phyloP scores from a whole-genome alignment of 2,888 invertebrate genomes.

The Calliopum simillimum region DNA sequence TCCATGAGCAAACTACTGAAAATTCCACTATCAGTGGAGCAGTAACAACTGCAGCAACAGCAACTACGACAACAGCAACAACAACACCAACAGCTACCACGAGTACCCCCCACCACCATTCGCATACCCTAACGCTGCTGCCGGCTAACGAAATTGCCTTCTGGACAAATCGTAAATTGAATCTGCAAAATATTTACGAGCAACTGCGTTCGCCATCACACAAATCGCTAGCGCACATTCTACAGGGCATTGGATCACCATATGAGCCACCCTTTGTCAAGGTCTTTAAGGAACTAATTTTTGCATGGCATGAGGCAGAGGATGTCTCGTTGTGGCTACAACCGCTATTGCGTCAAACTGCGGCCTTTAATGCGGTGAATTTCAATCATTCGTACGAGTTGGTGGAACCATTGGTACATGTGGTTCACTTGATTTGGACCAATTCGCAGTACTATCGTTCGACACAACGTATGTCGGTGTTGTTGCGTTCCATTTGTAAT shows the following conservation, averaged over 20 bases:
- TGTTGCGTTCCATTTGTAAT: constrained; percentile 86
- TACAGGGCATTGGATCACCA: constrained; percentile 83
- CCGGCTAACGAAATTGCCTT: constrained; percentile 83
- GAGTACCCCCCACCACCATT: background rate
- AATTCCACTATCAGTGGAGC: constrained; percentile 47
- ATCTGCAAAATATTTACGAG: constrained; percentile 88
- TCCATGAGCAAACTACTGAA: constrained; percentile 51
- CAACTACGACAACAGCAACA: constrained; percentile 10
- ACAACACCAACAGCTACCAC: background rate
- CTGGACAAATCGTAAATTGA: constrained; percentile 82
- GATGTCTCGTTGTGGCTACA: constrained; percentile 86
- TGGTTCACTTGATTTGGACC: constrained; percentile 88
- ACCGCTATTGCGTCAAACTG: constrained; percentile 72
- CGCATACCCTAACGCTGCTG: constrained; percentile 63
- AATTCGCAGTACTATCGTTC: constrained; percentile 83
- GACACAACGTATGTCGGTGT: constrained; percentile 74
- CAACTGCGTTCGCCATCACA: constrained; percentile 85
- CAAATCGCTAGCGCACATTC: constrained; percentile 82
- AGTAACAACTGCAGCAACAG: constrained; percentile 8
- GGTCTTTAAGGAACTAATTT: constrained; percentile 79
- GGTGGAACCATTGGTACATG: constrained; percentile 81
- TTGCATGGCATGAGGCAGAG: constrained; percentile 85
- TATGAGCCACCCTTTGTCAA: constrained; percentile 83
- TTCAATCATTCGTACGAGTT: constrained; percentile 74
- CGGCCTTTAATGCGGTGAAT: constrained; percentile 76